These are phyloP conservation scores for Helogale parvula DNA, from an alignment of 2,113 vertebrate species.

Conservation along the genomic window DNA sequence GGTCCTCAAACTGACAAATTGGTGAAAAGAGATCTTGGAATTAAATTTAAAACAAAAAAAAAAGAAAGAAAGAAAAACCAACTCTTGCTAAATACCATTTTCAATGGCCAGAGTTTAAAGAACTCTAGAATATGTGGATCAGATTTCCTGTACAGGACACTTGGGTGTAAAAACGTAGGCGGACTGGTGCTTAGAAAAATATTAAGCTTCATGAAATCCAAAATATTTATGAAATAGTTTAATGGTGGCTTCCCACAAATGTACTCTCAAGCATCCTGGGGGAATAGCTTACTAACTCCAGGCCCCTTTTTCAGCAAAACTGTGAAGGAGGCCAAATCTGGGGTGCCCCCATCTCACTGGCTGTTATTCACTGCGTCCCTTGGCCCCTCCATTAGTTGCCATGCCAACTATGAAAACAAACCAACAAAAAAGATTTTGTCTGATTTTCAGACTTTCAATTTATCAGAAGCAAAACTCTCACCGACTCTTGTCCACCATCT, in stretches of 20 bases:
- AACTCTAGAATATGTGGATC: conserved; percentile 59
- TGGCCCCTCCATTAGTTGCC: neutral
- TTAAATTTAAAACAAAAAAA: neutral
- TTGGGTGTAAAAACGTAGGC: conserved; percentile 68
- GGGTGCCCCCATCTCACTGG: neutral
- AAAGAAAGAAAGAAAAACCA: neutral
- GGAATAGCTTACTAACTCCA: conserved; percentile 2
- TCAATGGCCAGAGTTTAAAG: conserved; percentile 64
- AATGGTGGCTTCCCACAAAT: conserved; percentile 66
- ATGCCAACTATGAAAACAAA: neutral
- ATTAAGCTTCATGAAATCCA: conserved; percentile 68
- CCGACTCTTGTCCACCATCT: neutral
- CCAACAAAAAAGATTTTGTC: neutral
- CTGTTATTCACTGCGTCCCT: neutral
- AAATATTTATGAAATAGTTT: conserved; percentile 74
- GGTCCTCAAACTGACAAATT: neutral
- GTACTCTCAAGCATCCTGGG: conserved; percentile 22
- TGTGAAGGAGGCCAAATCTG: neutral
- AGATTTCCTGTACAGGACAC: conserved; percentile 54
- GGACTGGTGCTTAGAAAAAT: conserved; percentile 60
- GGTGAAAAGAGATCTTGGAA: neutral
- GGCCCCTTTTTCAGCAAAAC: neutral
- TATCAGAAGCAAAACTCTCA: conserved; percentile 24
- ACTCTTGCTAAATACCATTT: conserved; percentile 51
- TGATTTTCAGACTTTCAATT: conserved; percentile 5